Evolutionary conservation across 2,888 invertebrate genomes (phyloP).

Genomic region (Quadroppia sp.): DNA sequence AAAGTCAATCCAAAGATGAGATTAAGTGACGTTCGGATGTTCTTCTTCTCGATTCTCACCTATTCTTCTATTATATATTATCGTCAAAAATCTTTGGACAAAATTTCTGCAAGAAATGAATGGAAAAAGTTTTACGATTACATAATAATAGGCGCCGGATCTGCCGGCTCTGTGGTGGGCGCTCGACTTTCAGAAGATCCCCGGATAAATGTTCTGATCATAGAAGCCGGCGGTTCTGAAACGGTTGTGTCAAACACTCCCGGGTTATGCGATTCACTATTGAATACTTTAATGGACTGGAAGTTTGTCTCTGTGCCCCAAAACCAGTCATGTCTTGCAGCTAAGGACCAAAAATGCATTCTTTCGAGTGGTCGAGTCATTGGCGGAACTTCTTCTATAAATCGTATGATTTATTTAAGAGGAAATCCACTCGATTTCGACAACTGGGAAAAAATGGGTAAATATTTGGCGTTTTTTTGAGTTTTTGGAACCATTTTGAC

Average conservation of each 20-base stretch:
- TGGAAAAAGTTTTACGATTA: slow-evolving; percentile 39
- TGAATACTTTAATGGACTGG: slow-evolving; percentile 38
- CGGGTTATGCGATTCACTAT: slow-evolving; percentile 23
- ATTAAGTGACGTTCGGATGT: background rate
- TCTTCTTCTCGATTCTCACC: slow-evolving; percentile 22
- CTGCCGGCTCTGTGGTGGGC: slow-evolving; percentile 37
- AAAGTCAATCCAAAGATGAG: too few relatives aligned
- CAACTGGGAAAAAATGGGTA: slow-evolving; percentile 36
- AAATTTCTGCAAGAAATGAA: slow-evolving; percentile 7
- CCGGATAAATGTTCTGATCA: slow-evolving; percentile 14
- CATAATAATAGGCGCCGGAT: slow-evolving; percentile 35
- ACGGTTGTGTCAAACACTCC: slow-evolving; percentile 40
- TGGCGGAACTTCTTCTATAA: slow-evolving; percentile 41
- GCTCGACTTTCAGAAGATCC: slow-evolving; percentile 36
- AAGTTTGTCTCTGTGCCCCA: slow-evolving; percentile 4
- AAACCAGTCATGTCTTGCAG: slow-evolving; percentile 34
- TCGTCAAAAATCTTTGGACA: slow-evolving; percentile 33
- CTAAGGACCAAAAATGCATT: slow-evolving; percentile 25
- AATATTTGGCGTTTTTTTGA: background rate
- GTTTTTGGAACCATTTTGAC: too few relatives aligned
- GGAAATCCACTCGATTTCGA: slow-evolving; percentile 39
- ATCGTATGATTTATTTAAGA: slow-evolving; percentile 39
- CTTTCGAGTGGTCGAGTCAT: slow-evolving; percentile 32
- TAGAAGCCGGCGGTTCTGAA: slow-evolving; percentile 39
- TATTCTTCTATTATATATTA: slow-evolving; percentile 37